These are phyloP conservation scores for Melanotaenia duboulayi DNA, from an alignment of 2,113 vertebrate species.

Conservation along the genomic window DNA sequence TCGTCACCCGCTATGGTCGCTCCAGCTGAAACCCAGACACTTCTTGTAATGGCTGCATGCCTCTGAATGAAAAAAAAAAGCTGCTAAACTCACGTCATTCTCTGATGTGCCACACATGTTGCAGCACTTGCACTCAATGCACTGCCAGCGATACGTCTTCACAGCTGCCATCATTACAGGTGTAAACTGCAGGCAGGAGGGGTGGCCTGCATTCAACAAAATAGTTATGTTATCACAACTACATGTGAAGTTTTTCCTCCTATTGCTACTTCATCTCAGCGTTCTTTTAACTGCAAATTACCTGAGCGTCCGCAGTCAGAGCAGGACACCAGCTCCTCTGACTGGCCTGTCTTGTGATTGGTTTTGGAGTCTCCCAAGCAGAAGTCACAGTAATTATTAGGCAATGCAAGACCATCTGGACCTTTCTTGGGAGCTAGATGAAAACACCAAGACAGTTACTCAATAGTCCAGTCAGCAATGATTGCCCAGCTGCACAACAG, in stretches of 20 bases:
- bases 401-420: constrained; percentile 90
- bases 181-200: constrained; percentile 96
- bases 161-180: constrained; percentile 96
- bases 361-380: constrained; percentile 95
- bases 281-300: constrained; percentile 38
- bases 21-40: too few species aligned
- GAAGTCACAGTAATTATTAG: constrained; percentile 98
- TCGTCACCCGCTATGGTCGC: not conserved
- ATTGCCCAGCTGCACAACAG: not conserved
- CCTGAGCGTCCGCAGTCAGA: constrained; percentile 97
- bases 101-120: constrained; percentile 96
- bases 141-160: constrained; percentile 98
- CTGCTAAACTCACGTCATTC: constrained; percentile 88
- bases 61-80: not conserved
- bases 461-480: not conserved
- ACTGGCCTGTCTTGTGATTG: constrained; percentile 95
- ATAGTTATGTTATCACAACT: not conserved
- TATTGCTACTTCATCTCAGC: not conserved
- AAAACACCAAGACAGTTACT: not conserved
- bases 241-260: not conserved
- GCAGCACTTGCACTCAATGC: constrained; percentile 98
- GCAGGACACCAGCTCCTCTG: constrained; percentile 95
- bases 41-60: too few species aligned
- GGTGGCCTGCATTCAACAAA: constrained; percentile 84
- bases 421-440: constrained; percentile 90